Conservation (phyloP, 1,140 invertebrate species). For the Wasmannia auropunctata region DNA sequence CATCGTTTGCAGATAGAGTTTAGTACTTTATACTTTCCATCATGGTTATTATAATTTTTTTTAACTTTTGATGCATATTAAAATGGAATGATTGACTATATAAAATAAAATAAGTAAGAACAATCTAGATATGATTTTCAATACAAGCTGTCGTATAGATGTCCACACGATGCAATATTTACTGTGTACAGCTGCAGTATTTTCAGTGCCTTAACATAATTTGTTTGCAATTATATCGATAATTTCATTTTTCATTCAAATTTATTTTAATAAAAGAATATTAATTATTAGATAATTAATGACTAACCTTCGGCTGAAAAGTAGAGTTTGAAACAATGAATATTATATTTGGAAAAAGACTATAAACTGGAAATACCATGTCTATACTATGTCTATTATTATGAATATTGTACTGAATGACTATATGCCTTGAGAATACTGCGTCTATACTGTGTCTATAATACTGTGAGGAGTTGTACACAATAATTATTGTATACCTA, state of each 20-base stretch:
- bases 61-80: not conserved
- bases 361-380: not conserved
- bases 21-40: not conserved
- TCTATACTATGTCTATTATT: not conserved
- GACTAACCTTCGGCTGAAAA: not conserved
- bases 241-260: not conserved
- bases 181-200: not conserved
- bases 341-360: not conserved
- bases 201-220: not conserved
- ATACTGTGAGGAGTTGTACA: not conserved
- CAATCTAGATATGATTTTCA: not conserved
- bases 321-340: not conserved
- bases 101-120: not conserved
- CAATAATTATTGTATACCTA: not conserved
- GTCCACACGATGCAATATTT: not conserved
- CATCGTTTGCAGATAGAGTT: slow-evolving; percentile 10
- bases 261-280: not conserved
- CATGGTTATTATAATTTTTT: slow-evolving; percentile 1
- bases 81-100: not conserved
- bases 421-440: not conserved
- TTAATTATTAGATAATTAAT: not conserved
- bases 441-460: not conserved
- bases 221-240: not conserved
- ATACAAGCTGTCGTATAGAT: not conserved
- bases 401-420: not conserved